Conservation (phyloP, 2,797 vertebrate genomes). For the Rhadinocentrus ornatus region DNA sequence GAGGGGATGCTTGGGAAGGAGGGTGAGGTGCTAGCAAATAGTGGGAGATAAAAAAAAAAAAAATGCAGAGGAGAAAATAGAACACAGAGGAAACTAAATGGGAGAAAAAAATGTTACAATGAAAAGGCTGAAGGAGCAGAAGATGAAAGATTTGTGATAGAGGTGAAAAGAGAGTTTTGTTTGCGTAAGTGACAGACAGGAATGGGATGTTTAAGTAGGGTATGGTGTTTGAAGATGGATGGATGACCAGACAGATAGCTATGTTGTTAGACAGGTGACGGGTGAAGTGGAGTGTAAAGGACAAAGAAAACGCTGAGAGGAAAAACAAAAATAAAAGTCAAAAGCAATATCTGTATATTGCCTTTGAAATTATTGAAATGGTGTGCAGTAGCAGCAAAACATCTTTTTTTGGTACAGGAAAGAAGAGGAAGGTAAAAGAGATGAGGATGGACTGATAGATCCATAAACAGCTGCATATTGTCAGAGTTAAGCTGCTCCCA, state of each 20-base stretch:
- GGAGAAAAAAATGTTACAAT: constrained; percentile 26
- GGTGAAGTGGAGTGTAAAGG: constrained; percentile 66
- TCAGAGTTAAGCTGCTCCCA: constrained; percentile 59
- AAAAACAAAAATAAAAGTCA: constrained; percentile 5
- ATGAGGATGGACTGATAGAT: constrained; percentile 63
- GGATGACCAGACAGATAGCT: constrained; percentile 63
- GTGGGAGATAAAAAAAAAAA: constrained; percentile 5
- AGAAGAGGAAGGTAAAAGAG: constrained; percentile 51
- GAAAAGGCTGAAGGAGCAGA: constrained; percentile 44
- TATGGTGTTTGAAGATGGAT: constrained; percentile 65
- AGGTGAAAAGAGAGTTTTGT: constrained; percentile 31
- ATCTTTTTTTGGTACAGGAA: constrained; percentile 20
- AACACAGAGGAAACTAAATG: constrained; percentile 35
- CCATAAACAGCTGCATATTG: constrained; percentile 58
- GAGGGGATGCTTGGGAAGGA: constrained; percentile 7
- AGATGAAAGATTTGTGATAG: constrained; percentile 51
- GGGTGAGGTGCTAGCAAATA: constrained; percentile 17
- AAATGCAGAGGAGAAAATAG: constrained; percentile 12
- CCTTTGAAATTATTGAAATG: constrained; percentile 37
- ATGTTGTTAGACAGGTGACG: constrained; percentile 54
- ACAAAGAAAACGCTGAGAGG: constrained; percentile 33
- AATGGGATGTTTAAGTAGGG: constrained; percentile 50
- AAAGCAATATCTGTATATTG: constrained; percentile 24
- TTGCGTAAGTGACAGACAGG: constrained; percentile 40
- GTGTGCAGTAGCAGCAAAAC: not conserved